These are phyloP conservation scores for Bovichtus variegatus DNA, from an alignment of 2,797 vertebrate species.

Conservation along the genomic window DNA sequence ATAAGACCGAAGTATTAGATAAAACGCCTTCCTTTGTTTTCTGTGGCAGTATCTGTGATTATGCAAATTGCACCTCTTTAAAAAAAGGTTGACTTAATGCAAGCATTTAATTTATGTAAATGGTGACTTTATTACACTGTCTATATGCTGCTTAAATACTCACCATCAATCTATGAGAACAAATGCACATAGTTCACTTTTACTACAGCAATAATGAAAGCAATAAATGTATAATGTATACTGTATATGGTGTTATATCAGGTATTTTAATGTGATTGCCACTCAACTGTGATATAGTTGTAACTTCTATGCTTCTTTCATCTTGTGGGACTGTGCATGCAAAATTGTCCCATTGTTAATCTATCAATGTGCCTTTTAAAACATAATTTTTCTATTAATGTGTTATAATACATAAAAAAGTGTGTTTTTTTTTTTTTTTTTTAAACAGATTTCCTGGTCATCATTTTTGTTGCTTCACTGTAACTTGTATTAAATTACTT, in stretches of 20 bases:
- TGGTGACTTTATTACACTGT: constrained; percentile 40
- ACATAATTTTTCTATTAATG: constrained; percentile 25
- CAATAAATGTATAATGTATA: constrained; percentile 69
- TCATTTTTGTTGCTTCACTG: background rate
- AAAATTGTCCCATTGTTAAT: constrained; percentile 36
- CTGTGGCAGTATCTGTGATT: constrained; percentile 46
- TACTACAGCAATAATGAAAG: constrained; percentile 77
- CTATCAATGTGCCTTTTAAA: constrained; percentile 69
- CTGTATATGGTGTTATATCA: constrained; percentile 56
- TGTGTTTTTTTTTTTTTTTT: background rate
- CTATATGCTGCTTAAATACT: constrained; percentile 65
- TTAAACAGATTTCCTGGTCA: background rate
- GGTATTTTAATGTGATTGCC: constrained; percentile 59
- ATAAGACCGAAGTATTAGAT: constrained; percentile 19
- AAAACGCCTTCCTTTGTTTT: constrained; percentile 2
- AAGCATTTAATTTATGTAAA: constrained; percentile 39
- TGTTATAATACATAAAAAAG: constrained; percentile 16
- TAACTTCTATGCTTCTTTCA: constrained; percentile 61
- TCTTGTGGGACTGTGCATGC: constrained; percentile 65
- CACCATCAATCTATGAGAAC: constrained; percentile 40
- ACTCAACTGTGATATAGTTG: constrained; percentile 64
- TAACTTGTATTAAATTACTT: constrained; percentile 10
- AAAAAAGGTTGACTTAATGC: constrained; percentile 43
- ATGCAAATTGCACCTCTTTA: constrained; percentile 62
- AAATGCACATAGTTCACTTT: constrained; percentile 75